Evolutionary conservation across 2,797 vertebrate species (phyloP).

Genomic region (Pseudomugil gertrudae): DNA sequence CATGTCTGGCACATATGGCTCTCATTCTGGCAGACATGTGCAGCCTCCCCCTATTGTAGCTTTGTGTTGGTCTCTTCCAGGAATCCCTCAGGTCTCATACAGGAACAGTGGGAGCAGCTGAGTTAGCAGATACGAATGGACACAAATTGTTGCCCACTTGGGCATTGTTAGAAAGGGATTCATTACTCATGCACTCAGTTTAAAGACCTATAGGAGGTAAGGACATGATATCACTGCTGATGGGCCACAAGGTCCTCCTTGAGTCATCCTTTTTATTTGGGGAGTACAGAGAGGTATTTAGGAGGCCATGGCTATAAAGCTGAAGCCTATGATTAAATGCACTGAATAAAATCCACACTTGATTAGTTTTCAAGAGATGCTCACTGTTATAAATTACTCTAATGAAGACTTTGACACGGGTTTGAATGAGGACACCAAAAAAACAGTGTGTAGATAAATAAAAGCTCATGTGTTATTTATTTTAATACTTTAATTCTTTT

Average conservation of each 20-base stretch:
- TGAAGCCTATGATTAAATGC: slow-evolving; percentile 64
- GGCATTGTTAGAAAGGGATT: slow-evolving; percentile 58
- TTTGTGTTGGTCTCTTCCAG: slow-evolving; percentile 22
- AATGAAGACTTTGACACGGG: slow-evolving; percentile 21
- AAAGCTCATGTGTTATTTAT: neutral
- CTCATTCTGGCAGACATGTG: slow-evolving; percentile 26
- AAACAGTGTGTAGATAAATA: slow-evolving; percentile 10
- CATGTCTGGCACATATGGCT: slow-evolving; percentile 46
- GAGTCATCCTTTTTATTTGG: slow-evolving; percentile 55
- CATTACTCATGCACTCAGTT: slow-evolving; percentile 61
- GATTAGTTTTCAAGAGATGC: slow-evolving; percentile 51
- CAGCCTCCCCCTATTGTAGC: neutral
- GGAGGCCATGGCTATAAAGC: slow-evolving; percentile 36
- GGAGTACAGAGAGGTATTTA: slow-evolving; percentile 22
- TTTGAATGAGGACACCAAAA: slow-evolving; percentile 22
- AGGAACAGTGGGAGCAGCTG: slow-evolving; percentile 21
- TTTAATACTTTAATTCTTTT: neutral
- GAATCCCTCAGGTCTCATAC: slow-evolving; percentile 36
- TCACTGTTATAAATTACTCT: slow-evolving; percentile 43
- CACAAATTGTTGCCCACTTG: slow-evolving; percentile 66
- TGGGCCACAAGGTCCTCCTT: slow-evolving; percentile 55
- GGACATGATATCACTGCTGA: slow-evolving; percentile 61
- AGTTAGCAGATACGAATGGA: slow-evolving; percentile 44
- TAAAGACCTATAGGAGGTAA: slow-evolving; percentile 50
- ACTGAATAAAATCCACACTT: slow-evolving; percentile 57